Evolutionary conservation across 2,113 vertebrate species (phyloP), one percentile per base, ranked within the genome.

Genomic region (Neofelis nebulosa): DNA sequence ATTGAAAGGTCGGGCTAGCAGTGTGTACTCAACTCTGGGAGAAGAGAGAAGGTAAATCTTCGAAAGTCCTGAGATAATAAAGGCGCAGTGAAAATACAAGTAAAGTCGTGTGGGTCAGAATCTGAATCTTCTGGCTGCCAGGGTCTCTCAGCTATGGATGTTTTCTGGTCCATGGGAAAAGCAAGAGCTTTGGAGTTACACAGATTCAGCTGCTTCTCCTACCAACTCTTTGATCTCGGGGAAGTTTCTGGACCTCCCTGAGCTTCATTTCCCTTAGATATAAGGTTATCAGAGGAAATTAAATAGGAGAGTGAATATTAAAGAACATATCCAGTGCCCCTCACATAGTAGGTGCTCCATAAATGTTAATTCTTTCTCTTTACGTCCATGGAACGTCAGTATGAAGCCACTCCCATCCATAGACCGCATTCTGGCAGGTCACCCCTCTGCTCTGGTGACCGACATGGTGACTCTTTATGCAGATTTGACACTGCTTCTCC

Each of bases 1-100:
- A 92, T 82, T 76, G 78, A 94, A 95, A 95, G 88, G 88, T 82
- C 94, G 94, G 66, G 2, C 52, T 89, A 83, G 57, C 88, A 27
- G n/a, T 45, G 57, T 95, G 36, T 48, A 57, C 73, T 95, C 73
- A 65, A 73, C 27, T 93, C 65, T 4, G 5, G 41, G 4, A 93
- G 74, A 68, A 83, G 85, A 79, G 52, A 93, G 45, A 82, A 63
- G 57, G 41, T 23, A 73, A 65, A 95, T 66, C 94, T 95, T 85
- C 93, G 45, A 71, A 55, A 57, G 73, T 29, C 61, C 14, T 36
- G 57, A 91, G 38, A 91, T 78, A 41, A 84, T 78, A 86, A 80
- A 96, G 71, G 18, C 57, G 61, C 33, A 18, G 23, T 55, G 78
- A 55, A 94, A 76, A 89, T 12, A 91, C 33, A 27, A 82, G 90